These are phyloP conservation scores for Benthosema pterotum DNA, from an alignment of 2,797 vertebrate genomes.

Conservation along the genomic window DNA sequence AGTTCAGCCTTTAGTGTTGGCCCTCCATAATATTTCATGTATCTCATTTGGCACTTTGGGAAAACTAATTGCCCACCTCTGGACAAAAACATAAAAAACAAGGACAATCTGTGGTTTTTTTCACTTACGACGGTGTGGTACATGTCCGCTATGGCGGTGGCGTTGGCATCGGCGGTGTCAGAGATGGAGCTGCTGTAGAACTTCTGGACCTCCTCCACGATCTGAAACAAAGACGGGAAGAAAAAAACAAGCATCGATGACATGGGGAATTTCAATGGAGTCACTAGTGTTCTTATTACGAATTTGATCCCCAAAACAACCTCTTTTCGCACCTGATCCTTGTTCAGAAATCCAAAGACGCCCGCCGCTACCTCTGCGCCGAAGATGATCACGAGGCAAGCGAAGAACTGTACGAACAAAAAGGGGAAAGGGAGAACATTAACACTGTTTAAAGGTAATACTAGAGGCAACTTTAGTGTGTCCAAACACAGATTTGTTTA, in stretches of 20 bases:
- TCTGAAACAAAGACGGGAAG: slow-evolving; percentile 68
- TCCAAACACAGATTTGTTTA: no score
- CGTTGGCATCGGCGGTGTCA: slow-evolving; percentile 61
- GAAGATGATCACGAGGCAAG: slow-evolving; percentile 94
- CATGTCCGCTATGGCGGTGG: slow-evolving; percentile 69
- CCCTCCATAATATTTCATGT: no score
- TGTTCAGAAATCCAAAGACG: slow-evolving; percentile 94
- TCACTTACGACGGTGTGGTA: slow-evolving; percentile 87
- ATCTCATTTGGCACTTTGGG: no score
- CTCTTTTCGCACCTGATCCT: slow-evolving; percentile 80
- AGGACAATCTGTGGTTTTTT: neutral
- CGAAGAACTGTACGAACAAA: slow-evolving; percentile 99
- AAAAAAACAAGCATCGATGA: neutral
- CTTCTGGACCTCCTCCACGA: slow-evolving; percentile 86
- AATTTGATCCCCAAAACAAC: neutral
- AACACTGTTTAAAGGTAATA: no score
- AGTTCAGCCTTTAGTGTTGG: no score
- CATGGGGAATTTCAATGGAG: neutral
- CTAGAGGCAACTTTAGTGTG: no score
- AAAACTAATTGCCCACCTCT: no score
- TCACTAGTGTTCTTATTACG: neutral
- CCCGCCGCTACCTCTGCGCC: slow-evolving; percentile 93
- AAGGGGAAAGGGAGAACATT: slow-evolving; percentile 3
- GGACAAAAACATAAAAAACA: neutral
- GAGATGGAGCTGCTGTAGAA: slow-evolving; percentile 83